Conservation (phyloP, 1,140 invertebrate genomes). For the Zaprionus gabonicus region DNA sequence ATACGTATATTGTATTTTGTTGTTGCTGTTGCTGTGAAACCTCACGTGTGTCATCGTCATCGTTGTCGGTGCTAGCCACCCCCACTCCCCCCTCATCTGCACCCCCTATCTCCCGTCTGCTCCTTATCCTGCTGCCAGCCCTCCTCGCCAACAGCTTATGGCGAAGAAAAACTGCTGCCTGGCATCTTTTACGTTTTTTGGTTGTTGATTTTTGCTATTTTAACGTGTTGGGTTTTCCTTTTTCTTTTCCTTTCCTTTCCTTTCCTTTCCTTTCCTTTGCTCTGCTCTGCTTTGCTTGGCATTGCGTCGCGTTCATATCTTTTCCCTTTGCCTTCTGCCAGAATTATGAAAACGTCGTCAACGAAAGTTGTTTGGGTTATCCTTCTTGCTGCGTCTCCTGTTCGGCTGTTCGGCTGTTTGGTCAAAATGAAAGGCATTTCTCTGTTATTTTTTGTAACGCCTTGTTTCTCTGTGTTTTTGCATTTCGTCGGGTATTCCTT, state of each 20-base stretch:
- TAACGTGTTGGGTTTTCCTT: constrained; percentile 45
- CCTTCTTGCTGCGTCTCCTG: constrained; percentile 16
- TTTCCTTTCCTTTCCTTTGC: constrained; percentile 48
- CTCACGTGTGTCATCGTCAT: constrained; percentile 56
- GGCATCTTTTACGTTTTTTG: constrained; percentile 69
- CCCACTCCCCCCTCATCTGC: not conserved
- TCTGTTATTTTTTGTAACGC: constrained; percentile 39
- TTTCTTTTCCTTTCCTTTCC: constrained; percentile 17
- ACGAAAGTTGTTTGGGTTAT: constrained; percentile 30
- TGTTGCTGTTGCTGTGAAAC: constrained; percentile 49
- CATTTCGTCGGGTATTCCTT: constrained; percentile 29
- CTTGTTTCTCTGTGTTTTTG: constrained; percentile 35
- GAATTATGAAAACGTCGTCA: constrained; percentile 45
- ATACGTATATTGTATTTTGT: constrained; percentile 47
- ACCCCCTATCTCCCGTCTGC: not conserved
- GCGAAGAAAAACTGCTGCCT: constrained; percentile 56
- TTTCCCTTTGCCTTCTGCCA: constrained; percentile 24
- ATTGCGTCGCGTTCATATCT: constrained; percentile 25
- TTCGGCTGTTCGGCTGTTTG: constrained; percentile 17
- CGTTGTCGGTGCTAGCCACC: constrained; percentile 13
- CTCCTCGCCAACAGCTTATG: constrained; percentile 39
- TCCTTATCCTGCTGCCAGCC: not conserved
- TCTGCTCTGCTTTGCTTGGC: constrained; percentile 45
- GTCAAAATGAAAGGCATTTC: constrained; percentile 41
- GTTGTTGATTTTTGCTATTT: constrained; percentile 69